Conservation (phyloP, 1,140 invertebrate species). For the Thereuonema tuberculata region DNA sequence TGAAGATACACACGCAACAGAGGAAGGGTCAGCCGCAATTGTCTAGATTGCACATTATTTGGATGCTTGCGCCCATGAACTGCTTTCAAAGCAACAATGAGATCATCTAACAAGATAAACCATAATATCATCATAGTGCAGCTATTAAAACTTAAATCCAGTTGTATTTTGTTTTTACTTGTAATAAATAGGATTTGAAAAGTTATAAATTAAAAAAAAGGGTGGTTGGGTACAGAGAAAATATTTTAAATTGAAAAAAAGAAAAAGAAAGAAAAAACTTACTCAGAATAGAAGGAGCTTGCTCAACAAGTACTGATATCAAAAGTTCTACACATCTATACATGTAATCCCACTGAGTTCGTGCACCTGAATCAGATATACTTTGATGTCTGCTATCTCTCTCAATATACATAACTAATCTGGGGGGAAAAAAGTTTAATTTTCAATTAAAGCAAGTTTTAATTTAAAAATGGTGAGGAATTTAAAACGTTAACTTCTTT, state of each 20-base stretch:
- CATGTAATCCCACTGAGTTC: slow-evolving; percentile 7
- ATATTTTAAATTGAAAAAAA: background rate
- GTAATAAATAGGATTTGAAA: too few species aligned
- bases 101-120: background rate
- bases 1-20: slow-evolving; percentile 1
- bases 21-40: background rate
- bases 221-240: too few species aligned
- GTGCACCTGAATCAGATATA: background rate
- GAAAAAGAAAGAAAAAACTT: background rate
- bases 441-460: background rate
- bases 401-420: slow-evolving; percentile 6
- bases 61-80: slow-evolving; percentile 3
- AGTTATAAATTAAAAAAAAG: too few species aligned
- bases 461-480: background rate
- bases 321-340: slow-evolving; percentile 1
- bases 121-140: too few species aligned
- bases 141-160: background rate
- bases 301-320: background rate
- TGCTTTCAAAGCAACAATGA: background rate
- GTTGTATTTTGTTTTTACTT: too few species aligned
- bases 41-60: background rate
- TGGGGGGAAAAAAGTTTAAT: background rate
- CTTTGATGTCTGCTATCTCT: background rate
- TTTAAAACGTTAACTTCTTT: background rate
- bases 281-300: background rate